Evolutionary conservation across 2,888 invertebrate species (phyloP), one percentile per base, ranked within the genome.

Genomic region (Luffia ferchaultella): DNA sequence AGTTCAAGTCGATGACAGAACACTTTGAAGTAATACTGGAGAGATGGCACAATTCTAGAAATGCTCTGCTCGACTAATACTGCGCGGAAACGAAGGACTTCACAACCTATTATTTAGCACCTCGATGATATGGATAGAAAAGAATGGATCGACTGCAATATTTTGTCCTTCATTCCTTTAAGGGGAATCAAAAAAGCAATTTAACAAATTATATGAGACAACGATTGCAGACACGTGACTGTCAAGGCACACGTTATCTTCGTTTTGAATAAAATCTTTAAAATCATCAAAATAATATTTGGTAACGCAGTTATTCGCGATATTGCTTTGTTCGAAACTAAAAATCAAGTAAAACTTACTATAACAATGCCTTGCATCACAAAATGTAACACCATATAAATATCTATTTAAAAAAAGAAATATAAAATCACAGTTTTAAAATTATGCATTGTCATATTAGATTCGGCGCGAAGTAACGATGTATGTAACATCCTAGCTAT

Each of bases 401-500:
- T 62, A 72, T 72, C 74, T 80, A 76, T n/a, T n/a, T 72, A 73
- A 70, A 73, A 71, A 71, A 71, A 71, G 66, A 74, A 74, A 74
- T 76, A 78, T 76, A 83, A 82, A 80, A 83, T 83, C 83, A 83
- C 83, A 83, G 83, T 79, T 82, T 70, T 72, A 78, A 46, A 79
- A 82, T 82, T 82, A 83, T 82, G 83, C 83, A 75, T 78, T 73
- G 78, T 78, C 77, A 76, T 77, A 75, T 79, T 74, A 76, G 74
- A 76, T 75, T 70, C 70, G 70, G 73, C 72, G 67, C 70, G 74
- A 76, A 76, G 76, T 67, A 70, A 65, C 65, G 66, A 73, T 72
- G 70, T 68, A 65, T 62, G 63, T 63, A 61, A 69, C 70, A 69
- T 74, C 69, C 60, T 62, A 67, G 64, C 66, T 72, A 73, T 66